Base-by-base conservation (phyloP, 2,888 invertebrate genomes). In the Chromoteleia sp. region DNA sequence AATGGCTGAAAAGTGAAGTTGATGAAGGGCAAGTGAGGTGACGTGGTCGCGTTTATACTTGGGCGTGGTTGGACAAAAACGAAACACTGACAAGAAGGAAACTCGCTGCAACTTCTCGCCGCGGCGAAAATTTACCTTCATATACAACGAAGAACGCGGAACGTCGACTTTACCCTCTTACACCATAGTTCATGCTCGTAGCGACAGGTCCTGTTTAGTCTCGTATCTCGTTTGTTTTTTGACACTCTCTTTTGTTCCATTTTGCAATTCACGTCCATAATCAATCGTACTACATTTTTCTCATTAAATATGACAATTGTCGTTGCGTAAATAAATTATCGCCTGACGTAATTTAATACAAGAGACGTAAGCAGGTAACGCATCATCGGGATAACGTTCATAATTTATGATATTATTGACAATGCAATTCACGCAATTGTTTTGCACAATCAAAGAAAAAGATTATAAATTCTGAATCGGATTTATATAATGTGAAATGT, bases 71-170 rank as follows among this genome's bases (percentile, higher is more conserved):
- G 76, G 76, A 68, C 76, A 68, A 61, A 68, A 65, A 43, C 76
- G 14, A 54, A 76, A 76, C 75, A 67, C 67, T 67, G 67, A 67
- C 76, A 76, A 76, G 76, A 68, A 76, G 68, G 68, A 56, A 74
- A 74, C 74, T 74, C 58, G 30, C 67, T 68, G 17, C 76, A 68
- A 76, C 68, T 76, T 76, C 68, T 68, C 68, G 54, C 76, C 68
- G 14, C 15, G 41, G 52, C 45, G 12, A 70, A 76, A 76, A 68
- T 76, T 76, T 58, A 43, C 68, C 52, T 76, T 56, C 63, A 45
- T 54, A 59, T 63, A 63, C 52, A 73, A 63, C 52, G 68, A 56
- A 56, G 68, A 68, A 56, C 68, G 68, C 68, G 68, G 43, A 68
- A 56, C 56, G 68, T 54, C 54, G 52, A 61, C 73, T 63, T 52